Evolutionary conservation across 2,888 invertebrate species (phyloP).

Genomic region (Papilio demoleus): DNA sequence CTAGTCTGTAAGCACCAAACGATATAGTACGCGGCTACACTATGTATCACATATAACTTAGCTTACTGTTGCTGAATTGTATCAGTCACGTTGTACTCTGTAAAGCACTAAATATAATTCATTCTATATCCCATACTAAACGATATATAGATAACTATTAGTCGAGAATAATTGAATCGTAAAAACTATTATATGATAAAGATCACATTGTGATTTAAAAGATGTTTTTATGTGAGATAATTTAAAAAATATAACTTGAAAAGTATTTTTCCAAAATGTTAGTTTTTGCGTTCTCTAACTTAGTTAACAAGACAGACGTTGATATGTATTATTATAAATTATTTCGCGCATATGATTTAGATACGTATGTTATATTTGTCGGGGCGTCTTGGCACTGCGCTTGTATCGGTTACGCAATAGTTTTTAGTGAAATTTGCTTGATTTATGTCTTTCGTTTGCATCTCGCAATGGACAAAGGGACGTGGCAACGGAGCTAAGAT

Average conservation of each 20-base stretch:
- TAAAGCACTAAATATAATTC: constrained; percentile 54
- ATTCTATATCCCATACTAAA: constrained; percentile 54
- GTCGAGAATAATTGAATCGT: constrained; percentile 57
- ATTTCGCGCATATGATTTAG: constrained; percentile 69
- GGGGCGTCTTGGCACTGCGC: constrained; percentile 43
- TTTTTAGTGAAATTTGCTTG: constrained; percentile 56
- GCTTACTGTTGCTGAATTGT: constrained; percentile 46
- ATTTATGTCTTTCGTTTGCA: constrained; percentile 56
- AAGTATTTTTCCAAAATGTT: constrained; percentile 82
- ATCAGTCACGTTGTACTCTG: constrained; percentile 47
- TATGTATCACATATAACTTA: constrained; percentile 46
- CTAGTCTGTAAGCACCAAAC: constrained; percentile 81
- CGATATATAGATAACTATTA: constrained; percentile 47
- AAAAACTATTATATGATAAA: constrained; percentile 68
- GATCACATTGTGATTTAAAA: constrained; percentile 82
- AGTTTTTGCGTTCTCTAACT: constrained; percentile 75
- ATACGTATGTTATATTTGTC: constrained; percentile 60
- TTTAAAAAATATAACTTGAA: constrained; percentile 74
- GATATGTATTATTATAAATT: constrained; percentile 70
- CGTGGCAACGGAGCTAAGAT: constrained; percentile 67
- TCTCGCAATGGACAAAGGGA: constrained; percentile 58
- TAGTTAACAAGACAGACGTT: constrained; percentile 64
- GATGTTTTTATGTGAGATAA: constrained; percentile 78
- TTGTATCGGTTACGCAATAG: constrained; percentile 46
- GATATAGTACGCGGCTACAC: constrained; percentile 57